Percentiles rank a stretch among this genome's conserved stretches.
These are phyloP conservation scores for Centropus unirufus DNA, from an alignment of 2,113 vertebrate species.

Conservation along the genomic window DNA sequence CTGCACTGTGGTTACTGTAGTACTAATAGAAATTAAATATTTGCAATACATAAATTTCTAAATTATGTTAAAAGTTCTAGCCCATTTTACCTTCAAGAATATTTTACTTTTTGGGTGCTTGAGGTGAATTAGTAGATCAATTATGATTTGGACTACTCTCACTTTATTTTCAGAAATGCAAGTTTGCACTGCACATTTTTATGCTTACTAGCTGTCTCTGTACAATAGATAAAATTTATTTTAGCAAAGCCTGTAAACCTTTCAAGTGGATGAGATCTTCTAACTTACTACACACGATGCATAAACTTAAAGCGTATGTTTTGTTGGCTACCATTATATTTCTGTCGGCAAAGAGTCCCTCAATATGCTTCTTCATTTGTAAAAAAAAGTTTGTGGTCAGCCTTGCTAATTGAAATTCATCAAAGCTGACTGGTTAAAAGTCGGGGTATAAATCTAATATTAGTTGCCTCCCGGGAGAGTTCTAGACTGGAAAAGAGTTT, in stretches of 20 bases:
- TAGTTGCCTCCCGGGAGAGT: conserved; percentile 32
- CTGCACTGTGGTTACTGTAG: not conserved
- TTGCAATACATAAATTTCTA: not conserved
- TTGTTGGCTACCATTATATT: conserved; percentile 12
- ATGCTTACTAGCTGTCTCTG: conserved; percentile 8
- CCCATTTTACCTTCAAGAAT: conserved; percentile 5
- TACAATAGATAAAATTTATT: conserved; percentile 52
- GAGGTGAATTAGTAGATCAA: conserved; percentile 8
- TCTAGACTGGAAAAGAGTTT: conserved; percentile 50
- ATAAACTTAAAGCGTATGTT: conserved; percentile 45
- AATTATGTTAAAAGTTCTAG: conserved; percentile 1
- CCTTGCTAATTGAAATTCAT: conserved; percentile 24
- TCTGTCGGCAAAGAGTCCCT: conserved; percentile 31
- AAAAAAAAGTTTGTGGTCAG: conserved; percentile 6
- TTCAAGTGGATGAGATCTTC: conserved; percentile 47
- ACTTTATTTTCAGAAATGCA: conserved; percentile 21
- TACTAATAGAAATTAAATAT: conserved; percentile 20
- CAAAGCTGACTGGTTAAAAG: conserved; percentile 27
- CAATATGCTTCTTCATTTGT: not conserved
- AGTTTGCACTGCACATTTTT: not conserved
- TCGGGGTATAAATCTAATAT: conserved; percentile 34
- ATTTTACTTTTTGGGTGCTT: not conserved
- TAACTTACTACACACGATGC: conserved; percentile 12
- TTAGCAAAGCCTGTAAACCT: conserved; percentile 61
- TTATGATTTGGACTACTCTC: not conserved